These are phyloP conservation scores for Apotomis capreana DNA, from an alignment of 2,888 invertebrate species.

Conservation along the genomic window DNA sequence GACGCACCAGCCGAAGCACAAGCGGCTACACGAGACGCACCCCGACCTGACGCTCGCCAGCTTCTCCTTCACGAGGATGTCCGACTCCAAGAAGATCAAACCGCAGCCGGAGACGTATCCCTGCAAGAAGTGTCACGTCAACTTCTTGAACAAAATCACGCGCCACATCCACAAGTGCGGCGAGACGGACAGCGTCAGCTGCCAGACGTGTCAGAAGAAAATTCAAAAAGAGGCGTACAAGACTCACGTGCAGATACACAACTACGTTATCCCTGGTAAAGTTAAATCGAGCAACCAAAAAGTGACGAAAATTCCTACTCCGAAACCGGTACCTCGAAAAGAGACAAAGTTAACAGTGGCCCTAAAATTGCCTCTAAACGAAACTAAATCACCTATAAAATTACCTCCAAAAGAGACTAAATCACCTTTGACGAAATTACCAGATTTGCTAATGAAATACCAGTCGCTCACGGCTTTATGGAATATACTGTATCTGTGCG, in stretches of 20 bases:
- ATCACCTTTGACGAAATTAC: conserved; percentile 38
- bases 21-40: conserved; percentile 39
- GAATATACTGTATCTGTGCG: conserved; percentile 63
- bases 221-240: conserved; percentile 51
- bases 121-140: conserved; percentile 54
- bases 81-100: conserved; percentile 42
- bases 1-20: conserved; percentile 40
- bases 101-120: conserved; percentile 49
- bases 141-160: conserved; percentile 45
- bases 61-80: conserved; percentile 48
- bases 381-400: neutral
- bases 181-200: conserved; percentile 44
- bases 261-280: conserved; percentile 40
- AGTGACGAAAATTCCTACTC: neutral
- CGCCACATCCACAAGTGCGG: conserved; percentile 47
- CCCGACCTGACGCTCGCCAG: conserved; percentile 49
- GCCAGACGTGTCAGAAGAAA: conserved; percentile 52
- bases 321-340: neutral
- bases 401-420: neutral
- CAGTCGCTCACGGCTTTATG: conserved; percentile 56
- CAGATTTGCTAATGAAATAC: conserved; percentile 60
- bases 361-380: neutral
- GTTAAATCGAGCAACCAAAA: neutral
- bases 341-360: conserved; percentile 2
- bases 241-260: conserved; percentile 55